Base-by-base conservation (phyloP, 2,113 vertebrate species). In the Edolisoma coerulescens region DNA sequence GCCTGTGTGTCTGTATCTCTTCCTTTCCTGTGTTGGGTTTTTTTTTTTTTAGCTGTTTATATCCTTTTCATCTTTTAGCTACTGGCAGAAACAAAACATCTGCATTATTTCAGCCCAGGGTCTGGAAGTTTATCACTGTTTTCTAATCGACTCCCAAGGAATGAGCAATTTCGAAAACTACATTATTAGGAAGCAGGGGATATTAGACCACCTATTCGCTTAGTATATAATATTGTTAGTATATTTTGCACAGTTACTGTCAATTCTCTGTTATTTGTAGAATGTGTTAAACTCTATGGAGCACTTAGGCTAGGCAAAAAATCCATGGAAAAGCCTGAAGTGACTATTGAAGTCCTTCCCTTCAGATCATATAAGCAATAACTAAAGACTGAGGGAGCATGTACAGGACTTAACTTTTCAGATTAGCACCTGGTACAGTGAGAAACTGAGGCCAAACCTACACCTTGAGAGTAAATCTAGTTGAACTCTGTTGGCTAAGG, bases 1-100 rank as follows among this genome's bases (percentile, higher is more conserved):
- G 45, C 19, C 39, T 89, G 27, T 52, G 50, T 86, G 35, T 92
- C 86, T 95, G 79, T 35, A 78, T 88, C 32, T 20, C 28, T 63
- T 88, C 61, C 30, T 82, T 74, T 80, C 39, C 59, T 24, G 3
- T 64, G 32, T 30, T 69, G 45, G 6, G 8, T 11, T 16, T 23
- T 4, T 8, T 17, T 30, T 56, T 67, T 74, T 86, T 61, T 21
- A 57, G 41, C 42, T 89, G 9, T 52, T 95, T 78, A 47, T 74
- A 75, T 74, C 15, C 75, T 93, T 90, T 92, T 95, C 77, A 95
- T 95, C 83, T 95, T 35, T 59, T 65, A 90, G 30, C 27, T 80
- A 80, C 93, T 89, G 80, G 22, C 64, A 70, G 64, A 80, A 94
- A 57, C 10, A 88, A 87, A 90, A 47, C 54, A 87, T 73, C 59